Evolutionary conservation across 2,797 vertebrate species (phyloP).

Genomic region (Leucoraja ocellata): DNA sequence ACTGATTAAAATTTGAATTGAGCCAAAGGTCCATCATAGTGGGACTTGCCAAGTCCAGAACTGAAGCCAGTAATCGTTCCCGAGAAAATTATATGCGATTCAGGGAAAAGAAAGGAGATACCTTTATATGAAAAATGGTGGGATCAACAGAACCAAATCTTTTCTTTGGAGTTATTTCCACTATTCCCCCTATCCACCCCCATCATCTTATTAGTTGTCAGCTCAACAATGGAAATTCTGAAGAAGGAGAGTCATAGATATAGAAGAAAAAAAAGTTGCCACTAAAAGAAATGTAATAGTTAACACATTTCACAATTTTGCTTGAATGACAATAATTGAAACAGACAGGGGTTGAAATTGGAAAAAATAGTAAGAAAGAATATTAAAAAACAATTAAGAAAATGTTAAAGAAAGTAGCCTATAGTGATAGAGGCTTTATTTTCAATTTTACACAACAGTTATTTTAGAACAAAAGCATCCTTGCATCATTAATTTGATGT

Average conservation of each 20-base stretch:
- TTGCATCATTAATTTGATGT: background rate
- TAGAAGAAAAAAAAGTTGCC: background rate
- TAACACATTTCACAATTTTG: background rate
- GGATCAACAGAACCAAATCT: background rate
- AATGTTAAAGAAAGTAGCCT: background rate
- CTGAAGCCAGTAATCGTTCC: constrained; percentile 23
- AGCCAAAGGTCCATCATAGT: background rate
- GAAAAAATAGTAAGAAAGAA: background rate
- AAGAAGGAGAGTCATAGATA: background rate
- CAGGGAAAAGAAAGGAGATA: background rate
- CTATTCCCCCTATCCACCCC: no score
- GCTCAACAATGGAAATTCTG: background rate
- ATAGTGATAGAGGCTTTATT: background rate
- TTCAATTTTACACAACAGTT: background rate
- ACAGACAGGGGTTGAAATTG: background rate
- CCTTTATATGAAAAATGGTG: background rate
- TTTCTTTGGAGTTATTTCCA: background rate
- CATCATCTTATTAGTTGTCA: no score
- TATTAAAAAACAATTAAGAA: background rate
- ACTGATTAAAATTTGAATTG: background rate
- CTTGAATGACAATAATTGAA: background rate
- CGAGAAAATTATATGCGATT: constrained; percentile 25
- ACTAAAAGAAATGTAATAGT: background rate
- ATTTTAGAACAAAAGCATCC: background rate
- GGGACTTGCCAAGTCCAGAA: constrained; percentile 10